These are phyloP conservation scores for Drosophila arizonae DNA, from an alignment of 1,140 invertebrate genomes.

Conservation along the genomic window DNA sequence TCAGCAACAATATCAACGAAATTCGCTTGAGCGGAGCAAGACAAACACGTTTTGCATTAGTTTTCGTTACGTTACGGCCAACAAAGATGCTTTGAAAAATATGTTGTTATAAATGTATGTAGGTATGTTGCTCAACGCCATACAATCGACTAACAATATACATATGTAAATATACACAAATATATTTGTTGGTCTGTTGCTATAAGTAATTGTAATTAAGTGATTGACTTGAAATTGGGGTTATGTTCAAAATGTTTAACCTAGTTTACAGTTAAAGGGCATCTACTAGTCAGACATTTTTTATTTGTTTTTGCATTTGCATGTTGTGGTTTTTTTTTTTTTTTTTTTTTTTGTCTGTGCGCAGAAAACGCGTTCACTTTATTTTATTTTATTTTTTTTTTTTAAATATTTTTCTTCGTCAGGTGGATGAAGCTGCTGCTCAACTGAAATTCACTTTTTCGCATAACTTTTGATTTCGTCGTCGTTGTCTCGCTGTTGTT, in stretches of 20 bases:
- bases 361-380: constrained; percentile 42
- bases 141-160: neutral
- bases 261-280: neutral
- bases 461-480: constrained; percentile 64
- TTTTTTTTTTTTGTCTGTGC: neutral
- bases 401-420: constrained; percentile 1
- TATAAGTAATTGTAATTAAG: too few species aligned
- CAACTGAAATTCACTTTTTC: constrained; percentile 60
- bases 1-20: constrained; percentile 20
- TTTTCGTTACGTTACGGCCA: neutral
- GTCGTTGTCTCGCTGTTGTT: constrained; percentile 24
- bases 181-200: too few species aligned
- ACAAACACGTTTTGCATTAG: constrained; percentile 29
- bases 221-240: neutral
- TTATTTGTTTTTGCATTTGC: constrained; percentile 35
- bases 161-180: neutral
- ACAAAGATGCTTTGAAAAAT: neutral
- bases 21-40: constrained; percentile 4
- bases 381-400: constrained; percentile 13
- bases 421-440: constrained; percentile 46
- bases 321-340: constrained; percentile 4
- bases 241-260: too few species aligned
- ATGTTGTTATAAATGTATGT: neutral
- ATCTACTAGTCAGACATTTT: neutral
- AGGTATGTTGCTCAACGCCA: neutral